phyloP scores from a whole-genome alignment of 2,888 invertebrate genomes.

The Drosophila fulvimacula region DNA sequence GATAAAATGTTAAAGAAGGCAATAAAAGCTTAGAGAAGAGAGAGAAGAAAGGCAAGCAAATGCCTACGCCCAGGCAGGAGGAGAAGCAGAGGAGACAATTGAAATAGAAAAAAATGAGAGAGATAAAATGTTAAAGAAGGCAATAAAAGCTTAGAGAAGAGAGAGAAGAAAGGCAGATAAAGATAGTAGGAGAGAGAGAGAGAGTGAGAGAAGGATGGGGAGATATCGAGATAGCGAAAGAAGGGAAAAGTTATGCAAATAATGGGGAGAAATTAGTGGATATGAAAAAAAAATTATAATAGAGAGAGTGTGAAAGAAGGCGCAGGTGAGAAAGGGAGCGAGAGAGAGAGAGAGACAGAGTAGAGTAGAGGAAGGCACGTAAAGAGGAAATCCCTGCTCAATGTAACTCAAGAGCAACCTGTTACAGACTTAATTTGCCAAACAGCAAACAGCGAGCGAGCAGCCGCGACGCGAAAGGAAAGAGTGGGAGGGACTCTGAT shows the following conservation, averaged over 20 bases:
- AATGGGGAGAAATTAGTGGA: too few species aligned
- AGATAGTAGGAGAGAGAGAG: not conserved
- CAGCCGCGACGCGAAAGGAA: not conserved
- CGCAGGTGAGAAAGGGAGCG: too few species aligned
- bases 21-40: not conserved
- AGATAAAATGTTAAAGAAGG: not conserved
- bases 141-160: not conserved
- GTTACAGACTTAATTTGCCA: not conserved
- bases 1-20: not conserved
- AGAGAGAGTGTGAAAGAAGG: not conserved
- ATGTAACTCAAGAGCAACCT: constrained; percentile 3
- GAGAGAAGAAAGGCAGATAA: not conserved
- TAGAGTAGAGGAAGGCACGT: not conserved
- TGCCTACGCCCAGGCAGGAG: not conserved
- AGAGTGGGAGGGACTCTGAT: not conserved
- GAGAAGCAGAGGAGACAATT: fast-evolving
- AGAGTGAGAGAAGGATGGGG: not conserved
- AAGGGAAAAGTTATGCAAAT: too few species aligned
- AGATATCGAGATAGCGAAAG: not conserved
- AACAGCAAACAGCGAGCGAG: not conserved
- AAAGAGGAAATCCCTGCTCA: not conserved
- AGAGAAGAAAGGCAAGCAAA: not conserved
- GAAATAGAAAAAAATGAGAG: not conserved
- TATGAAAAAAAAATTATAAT: too few species aligned
- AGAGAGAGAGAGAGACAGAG: not conserved